Conservation (phyloP, 2,797 vertebrate genomes). For the Protonibea diacanthus region DNA sequence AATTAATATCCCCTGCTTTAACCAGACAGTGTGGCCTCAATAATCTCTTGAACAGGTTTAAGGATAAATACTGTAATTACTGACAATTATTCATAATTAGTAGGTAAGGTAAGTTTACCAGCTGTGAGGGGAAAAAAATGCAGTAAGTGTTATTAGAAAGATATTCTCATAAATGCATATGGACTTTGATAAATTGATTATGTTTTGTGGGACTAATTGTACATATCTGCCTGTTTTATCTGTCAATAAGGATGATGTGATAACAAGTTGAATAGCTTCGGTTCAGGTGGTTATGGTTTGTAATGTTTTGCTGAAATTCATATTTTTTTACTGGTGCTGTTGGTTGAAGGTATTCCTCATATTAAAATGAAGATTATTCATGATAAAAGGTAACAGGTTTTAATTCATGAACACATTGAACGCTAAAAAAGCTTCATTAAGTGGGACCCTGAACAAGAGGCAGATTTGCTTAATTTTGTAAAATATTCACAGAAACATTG, state of each 20-base stretch:
- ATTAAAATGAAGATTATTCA: not conserved
- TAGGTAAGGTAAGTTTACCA: not conserved
- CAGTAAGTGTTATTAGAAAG: not conserved
- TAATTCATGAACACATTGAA: not conserved
- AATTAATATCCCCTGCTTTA: not conserved
- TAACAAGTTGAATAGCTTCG: not conserved
- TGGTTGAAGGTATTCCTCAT: not conserved
- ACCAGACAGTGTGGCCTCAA: not conserved
- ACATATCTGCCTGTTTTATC: too few relatives aligned
- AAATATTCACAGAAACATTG: not conserved
- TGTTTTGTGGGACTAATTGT: not conserved
- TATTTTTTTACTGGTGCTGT: not conserved
- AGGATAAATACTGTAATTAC: conserved; percentile 1
- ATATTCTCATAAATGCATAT: not conserved
- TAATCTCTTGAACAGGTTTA: not conserved
- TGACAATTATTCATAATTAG: not conserved
- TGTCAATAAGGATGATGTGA: not conserved
- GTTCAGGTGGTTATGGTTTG: not conserved
- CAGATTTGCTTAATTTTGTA: fast-evolving
- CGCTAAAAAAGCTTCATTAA: not conserved
- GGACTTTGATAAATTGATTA: not conserved
- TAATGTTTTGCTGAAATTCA: not conserved
- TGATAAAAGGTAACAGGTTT: not conserved
- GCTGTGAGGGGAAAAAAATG: not conserved
- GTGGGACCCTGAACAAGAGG: not conserved